phyloP scores from a whole-genome alignment of 2,888 invertebrate species.

The Drosophila bunnanda region DNA sequence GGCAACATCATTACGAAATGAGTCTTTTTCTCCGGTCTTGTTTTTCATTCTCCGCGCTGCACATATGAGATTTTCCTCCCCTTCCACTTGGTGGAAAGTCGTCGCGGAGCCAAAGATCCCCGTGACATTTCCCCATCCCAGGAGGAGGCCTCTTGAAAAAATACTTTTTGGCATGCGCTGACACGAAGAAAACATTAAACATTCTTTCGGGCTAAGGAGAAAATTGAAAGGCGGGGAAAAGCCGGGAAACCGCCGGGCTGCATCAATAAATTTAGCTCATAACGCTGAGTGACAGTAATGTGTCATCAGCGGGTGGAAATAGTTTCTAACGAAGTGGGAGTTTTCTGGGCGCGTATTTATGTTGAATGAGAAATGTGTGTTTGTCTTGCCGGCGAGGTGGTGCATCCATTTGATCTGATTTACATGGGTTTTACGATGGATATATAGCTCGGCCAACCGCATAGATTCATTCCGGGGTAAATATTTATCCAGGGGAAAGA shows the following conservation, averaged over 20 bases:
- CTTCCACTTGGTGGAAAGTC: neutral
- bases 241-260: conserved; percentile 19
- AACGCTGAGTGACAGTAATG: conserved; percentile 74
- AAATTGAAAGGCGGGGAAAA: conserved; percentile 4
- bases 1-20: conserved; percentile 64
- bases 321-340: conserved; percentile 62
- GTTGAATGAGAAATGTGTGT: conserved; percentile 36
- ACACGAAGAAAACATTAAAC: conserved; percentile 71
- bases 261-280: conserved; percentile 78
- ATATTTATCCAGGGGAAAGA: conserved; percentile 16
- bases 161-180: conserved; percentile 70
- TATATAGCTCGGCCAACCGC: conserved; percentile 18
- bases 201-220: conserved; percentile 26
- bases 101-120: conserved; percentile 38
- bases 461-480: conserved; percentile 6
- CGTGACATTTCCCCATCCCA: conserved; percentile 39
- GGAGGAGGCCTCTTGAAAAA: conserved; percentile 36
- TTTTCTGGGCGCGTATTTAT: conserved; percentile 28
- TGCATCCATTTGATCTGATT: conserved; percentile 41
- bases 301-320: conserved; percentile 73
- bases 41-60: conserved; percentile 28
- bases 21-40: conserved; percentile 31
- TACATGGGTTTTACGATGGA: conserved; percentile 15
- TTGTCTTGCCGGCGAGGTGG: conserved; percentile 25
- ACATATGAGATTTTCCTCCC: conserved; percentile 10